Evolutionary conservation across 2,113 vertebrate species (phyloP), one percentile per base, ranked within the genome.

Genomic region (Azemiops feae): DNA sequence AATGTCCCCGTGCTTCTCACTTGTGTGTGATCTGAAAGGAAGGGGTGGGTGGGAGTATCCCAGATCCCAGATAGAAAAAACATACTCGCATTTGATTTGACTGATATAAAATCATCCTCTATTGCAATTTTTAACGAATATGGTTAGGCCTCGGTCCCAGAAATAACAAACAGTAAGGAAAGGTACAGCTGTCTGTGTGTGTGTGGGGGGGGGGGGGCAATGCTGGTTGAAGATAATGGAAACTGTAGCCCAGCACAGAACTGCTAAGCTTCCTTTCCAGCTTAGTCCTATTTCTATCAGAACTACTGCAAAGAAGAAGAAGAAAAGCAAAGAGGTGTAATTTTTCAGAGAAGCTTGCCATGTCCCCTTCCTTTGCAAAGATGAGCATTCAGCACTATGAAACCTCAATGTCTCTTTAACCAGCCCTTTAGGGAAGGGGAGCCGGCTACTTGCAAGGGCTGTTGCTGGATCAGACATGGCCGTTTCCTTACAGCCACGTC

Each of bases 321-420:
- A 54, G 92, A 58, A 69, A 88, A 47, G 50, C 47, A 14, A 55
- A 60, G 87, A 5, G 64, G 85, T 91, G 18, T 9, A 55, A 16
- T 92, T 85, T 95, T 90, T 95, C 92, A 53, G 95, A 94, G 60
- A 86, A 87, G 52, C 1, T 57, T 85, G 47, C 52, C 60, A 88
- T 91, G 89, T 39, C 9, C 14, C 43, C 25, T 53, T 95, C 69
- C 53, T 91, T 90, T 23, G 55, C 93, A 85, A 0, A 3, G 8
- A 43, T 9, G 90, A n/a, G 87, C 57, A 89, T 90, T 90, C 91
- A 64, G 74, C 85, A 92, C 45, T 58, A 69, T 3, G 88, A 93
- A 91, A 92, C 5, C 0, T 23, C 54, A 85, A 74, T 34, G 30
- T 89, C 55, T 30, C 69, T 91, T 88, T 54, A 94, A 93, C 60